These are phyloP conservation scores for Stegodyphus mimosarum DNA, from an alignment of 1,140 invertebrate genomes.

Conservation along the genomic window DNA sequence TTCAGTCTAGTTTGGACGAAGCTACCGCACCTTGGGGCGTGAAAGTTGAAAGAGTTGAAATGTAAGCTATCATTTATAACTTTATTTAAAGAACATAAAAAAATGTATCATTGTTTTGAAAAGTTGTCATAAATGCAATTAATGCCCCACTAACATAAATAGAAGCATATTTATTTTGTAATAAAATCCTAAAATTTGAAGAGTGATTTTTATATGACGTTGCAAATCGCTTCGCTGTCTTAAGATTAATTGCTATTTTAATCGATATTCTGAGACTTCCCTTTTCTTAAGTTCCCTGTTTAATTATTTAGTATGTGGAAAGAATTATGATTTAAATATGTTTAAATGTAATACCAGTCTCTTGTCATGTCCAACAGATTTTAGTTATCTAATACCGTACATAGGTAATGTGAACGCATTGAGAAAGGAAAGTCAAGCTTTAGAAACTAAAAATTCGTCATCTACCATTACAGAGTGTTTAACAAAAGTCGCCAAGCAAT, in stretches of 20 bases:
- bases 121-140: neutral
- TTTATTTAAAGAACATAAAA: neutral
- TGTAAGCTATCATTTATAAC: conserved; percentile 66
- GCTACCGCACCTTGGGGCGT: conserved; percentile 76
- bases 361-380: no score
- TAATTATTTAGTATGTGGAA: no score
- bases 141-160: neutral
- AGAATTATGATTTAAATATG: no score
- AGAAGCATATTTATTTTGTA: neutral
- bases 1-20: conserved; percentile 70
- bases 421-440: no score
- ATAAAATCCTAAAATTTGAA: neutral
- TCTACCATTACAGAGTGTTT: no score
- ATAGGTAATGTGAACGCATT: no score
- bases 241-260: neutral
- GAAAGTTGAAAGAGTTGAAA: conserved; percentile 75
- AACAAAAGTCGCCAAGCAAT: no score
- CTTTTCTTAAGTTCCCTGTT: no score
- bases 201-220: neutral
- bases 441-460: no score
- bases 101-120: neutral
- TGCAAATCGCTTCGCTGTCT: neutral
- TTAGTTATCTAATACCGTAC: no score
- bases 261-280: no score
- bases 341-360: no score